Evolutionary conservation across 2,113 vertebrate genomes (phyloP).

Genomic region (Mola mola): DNA sequence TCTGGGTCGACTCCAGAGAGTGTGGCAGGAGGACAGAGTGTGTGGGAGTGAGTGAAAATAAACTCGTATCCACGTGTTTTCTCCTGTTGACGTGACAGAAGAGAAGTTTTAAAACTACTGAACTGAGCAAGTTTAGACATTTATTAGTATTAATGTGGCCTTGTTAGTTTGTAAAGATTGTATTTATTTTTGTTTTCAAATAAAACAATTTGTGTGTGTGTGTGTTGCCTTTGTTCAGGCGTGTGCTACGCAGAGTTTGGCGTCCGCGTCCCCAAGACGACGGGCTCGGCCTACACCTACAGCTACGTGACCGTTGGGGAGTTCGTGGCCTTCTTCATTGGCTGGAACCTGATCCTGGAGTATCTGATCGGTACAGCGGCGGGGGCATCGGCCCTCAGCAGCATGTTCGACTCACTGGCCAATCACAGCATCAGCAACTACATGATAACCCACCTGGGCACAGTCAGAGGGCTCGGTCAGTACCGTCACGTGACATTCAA

Average conservation of each 20-base stretch:
- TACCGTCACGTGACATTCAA: background rate
- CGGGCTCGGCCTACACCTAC: constrained; percentile 98
- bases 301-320: constrained; percentile 98
- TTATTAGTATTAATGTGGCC: too few species aligned
- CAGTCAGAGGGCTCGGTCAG: constrained; percentile 89
- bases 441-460: constrained; percentile 92
- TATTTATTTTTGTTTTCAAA: too few species aligned
- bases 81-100: too few species aligned
- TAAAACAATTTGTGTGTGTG: too few species aligned
- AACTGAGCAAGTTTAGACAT: too few species aligned
- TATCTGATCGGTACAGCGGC: constrained; percentile 97
- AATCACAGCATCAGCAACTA: constrained; percentile 96
- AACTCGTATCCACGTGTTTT: too few species aligned
- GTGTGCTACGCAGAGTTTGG: constrained; percentile 98
- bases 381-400: constrained; percentile 94
- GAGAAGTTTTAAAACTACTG: too few species aligned
- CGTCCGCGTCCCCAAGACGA: constrained; percentile 95
- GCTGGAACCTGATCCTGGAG: constrained; percentile 98
- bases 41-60: too few species aligned
- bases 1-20: too few species aligned
- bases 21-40: too few species aligned
- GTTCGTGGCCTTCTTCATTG: constrained; percentile 96
- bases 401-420: constrained; percentile 97
- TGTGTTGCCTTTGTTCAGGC: constrained; percentile 69
- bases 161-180: too few species aligned